Percentiles rank a stretch among this genome's conserved stretches.
Conservation (phyloP, 2,113 vertebrate genomes). For the Nerophis lumbriciformis region DNA sequence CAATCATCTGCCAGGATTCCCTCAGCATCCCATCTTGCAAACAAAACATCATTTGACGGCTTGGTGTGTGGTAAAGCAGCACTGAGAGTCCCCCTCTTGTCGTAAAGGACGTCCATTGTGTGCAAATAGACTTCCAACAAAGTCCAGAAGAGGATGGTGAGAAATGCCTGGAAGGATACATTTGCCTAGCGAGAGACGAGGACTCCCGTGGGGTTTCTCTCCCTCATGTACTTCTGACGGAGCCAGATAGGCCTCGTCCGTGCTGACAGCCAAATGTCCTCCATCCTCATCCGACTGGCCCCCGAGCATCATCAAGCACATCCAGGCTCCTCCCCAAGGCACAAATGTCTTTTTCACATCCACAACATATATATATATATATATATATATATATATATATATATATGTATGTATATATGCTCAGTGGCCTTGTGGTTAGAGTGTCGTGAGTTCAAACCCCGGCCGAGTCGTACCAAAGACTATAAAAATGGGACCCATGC, state of each 20-base stretch:
- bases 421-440: no score
- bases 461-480: no score
- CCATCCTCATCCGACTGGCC: conserved; percentile 63
- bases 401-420: no score
- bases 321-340: conserved; percentile 62
- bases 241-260: conserved; percentile 57
- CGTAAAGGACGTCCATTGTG: conserved; percentile 16
- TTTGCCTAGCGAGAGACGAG: conserved; percentile 42
- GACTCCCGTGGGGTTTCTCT: conserved; percentile 37
- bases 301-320: conserved; percentile 47
- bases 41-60: conserved; percentile 25
- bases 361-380: background rate
- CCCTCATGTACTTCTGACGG: conserved; percentile 46
- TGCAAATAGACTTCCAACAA: conserved; percentile 6
- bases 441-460: no score
- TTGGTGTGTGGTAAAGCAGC: no score
- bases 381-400: no score
- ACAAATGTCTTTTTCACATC: conserved; percentile 42
- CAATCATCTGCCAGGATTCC: conserved; percentile 55
- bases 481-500: no score
- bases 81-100: conserved; percentile 11
- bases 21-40: conserved; percentile 19
- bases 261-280: conserved; percentile 68
- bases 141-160: conserved; percentile 36
- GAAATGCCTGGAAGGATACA: conserved; percentile 30